Evolutionary conservation across 2,797 vertebrate genomes (phyloP), one percentile per base, ranked within the genome.

Genomic region (Chelmon rostratus): DNA sequence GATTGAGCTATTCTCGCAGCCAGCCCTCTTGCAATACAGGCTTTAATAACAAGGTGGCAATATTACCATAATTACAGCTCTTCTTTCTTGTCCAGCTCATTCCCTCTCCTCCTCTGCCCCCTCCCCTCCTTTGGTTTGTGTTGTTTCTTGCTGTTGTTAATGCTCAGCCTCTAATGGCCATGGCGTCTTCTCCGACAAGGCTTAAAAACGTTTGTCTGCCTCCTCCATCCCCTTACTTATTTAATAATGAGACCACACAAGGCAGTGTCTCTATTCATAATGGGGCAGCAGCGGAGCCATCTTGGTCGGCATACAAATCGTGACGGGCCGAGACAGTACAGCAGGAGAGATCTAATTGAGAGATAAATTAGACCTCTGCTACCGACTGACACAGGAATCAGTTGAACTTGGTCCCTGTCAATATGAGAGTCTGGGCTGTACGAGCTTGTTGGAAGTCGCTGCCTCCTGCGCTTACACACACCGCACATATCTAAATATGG

Each of bases 211-310:
- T 93, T 93, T 92, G 95, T 96, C 96, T 96, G 94, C 94, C 93
- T 96, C 93, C 91, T 93, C 91, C 91, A 94, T 95, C 93, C 92
- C 82, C 90, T 92, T 92, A 94, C 94, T 95, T 95, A 96, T 95
- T 95, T 92, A 95, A 95, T 96, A 96, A 96, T 93, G 93, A 94
- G 94, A 94, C 95, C 94, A 91, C 95, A 95, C 89, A 85, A 93
- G 93, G 78, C 94, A 83, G 89, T 93, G 93, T 93, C 93, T 96
- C 94, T 94, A 94, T 95, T 96, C 93, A 95, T 95, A 95, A 95
- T 95, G 95, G 95, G 89, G 86, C 82, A 69, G 85, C 87, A 81
- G 89, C 76, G 73, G 92, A 95, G 93, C 87, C 88, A 87, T 92
- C 83, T 92, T 74, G 72, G 87, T 93, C 86, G 90, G 90, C 85